Base-by-base conservation (phyloP, 2,797 vertebrate genomes). In the Capromys pilorides region DNA sequence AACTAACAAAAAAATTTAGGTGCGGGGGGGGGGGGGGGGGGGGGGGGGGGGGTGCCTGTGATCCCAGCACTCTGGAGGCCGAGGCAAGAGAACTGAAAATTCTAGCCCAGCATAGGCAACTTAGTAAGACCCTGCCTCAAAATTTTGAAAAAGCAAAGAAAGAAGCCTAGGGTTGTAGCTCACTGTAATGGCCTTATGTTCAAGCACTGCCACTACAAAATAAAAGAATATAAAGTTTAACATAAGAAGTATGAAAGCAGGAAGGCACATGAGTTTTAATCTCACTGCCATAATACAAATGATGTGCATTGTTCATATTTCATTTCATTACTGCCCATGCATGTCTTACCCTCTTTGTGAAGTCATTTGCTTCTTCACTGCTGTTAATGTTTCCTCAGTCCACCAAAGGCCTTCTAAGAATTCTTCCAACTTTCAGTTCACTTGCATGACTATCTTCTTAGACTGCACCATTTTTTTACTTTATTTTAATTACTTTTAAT, bases 301-400 rank as follows among this genome's bases (percentile, higher is more conserved):
- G 77, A 82, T 86, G 75, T 90, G 24, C 86, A n/a, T 33, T 85
- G 33, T 93, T 90, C 41, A 12, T 28, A 41, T 84, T 86, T 69
- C 13, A 11, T 80, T 86, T 92, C 51, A 61, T 93, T 89, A 62
- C 77, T 61, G 59, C 54, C 62, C 41, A 24, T 24, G 9, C 21
- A 59, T 28, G 24, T 77, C 45, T 73, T n/a, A 86, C 36, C 33
- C 41, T 14, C 54, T 78, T 73, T 83, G 41, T 75, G 28, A 89
- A 67, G 77, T 71, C 51, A 45, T 31, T 79, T 59, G 39, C 49
- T 91, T 94, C 41, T 80, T 49, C 36, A 7, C 39, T 79, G 64
- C 6, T 71, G 91, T 78, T 79, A n/a, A 49, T 21, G 1, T 83
- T 82, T 57, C 67, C 85, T 88, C n/a, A 26, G 1, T 2, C 57